phyloP scores from a whole-genome alignment of 2,888 invertebrate genomes.

The Caenorhabditis becei region DNA sequence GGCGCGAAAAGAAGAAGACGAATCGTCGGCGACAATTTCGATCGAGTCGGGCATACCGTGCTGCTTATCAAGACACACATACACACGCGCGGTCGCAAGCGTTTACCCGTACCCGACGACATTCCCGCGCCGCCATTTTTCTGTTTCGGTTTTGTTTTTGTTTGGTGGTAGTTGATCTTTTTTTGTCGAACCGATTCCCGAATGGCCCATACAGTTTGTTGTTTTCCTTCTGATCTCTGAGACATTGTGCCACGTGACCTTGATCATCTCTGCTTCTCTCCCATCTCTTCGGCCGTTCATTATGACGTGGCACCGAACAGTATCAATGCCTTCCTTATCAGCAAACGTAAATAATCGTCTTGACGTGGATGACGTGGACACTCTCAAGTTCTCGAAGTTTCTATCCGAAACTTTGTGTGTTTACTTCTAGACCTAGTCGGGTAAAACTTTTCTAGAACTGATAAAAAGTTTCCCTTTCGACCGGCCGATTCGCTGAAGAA shows the following conservation, averaged over 20 bases:
- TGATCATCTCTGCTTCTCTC: constrained; percentile 5
- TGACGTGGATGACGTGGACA: background rate
- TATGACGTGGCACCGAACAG: constrained; percentile 15
- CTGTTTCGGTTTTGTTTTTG: constrained; percentile 14
- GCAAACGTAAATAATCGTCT: background rate
- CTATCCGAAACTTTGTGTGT: background rate
- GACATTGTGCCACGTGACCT: constrained; percentile 13
- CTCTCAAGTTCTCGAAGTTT: constrained; percentile 5
- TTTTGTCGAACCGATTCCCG: background rate
- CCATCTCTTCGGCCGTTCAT: background rate
- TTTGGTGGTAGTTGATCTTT: background rate
- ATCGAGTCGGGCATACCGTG: constrained; percentile 4
- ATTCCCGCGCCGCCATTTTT: background rate
- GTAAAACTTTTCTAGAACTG: background rate
- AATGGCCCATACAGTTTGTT: background rate
- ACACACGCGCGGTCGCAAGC: constrained; percentile 4
- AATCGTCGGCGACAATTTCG: background rate
- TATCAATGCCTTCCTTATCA: background rate
- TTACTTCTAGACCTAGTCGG: background rate
- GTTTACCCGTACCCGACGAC: constrained; percentile 14
- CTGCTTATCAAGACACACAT: constrained; percentile 4
- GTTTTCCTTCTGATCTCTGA: constrained; percentile 8
- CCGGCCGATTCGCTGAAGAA: background rate
- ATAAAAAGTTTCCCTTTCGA: constrained; percentile 1
- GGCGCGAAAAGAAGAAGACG: constrained; percentile 1